Base-by-base conservation (phyloP, 2,888 invertebrate species). In the Branchinecta sandiegonensis region DNA sequence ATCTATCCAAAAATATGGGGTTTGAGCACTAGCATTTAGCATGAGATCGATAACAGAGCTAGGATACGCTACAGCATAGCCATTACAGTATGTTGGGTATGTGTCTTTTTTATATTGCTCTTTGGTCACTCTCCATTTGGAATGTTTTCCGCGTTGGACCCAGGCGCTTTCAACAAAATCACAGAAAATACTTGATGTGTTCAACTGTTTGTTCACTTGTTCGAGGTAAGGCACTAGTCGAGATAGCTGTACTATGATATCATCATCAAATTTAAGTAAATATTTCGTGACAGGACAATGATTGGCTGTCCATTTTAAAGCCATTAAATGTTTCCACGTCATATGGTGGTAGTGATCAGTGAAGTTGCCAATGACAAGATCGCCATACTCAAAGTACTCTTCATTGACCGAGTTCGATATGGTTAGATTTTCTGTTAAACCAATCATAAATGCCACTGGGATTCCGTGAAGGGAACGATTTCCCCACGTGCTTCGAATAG, bases 161-260 rank as follows among this genome's bases (percentile, higher is more conserved):
- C 23, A 9, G 23, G 63, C 63, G 23, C 8, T 17, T 17, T 56
- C 14, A 9, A 56, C 63, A 56, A 23, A 17, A 56, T 56, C 63
- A 56, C 63, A 56, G 14, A 56, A 56, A 17, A 56, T 56, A 56
- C 23, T 56, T 56, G 63, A 23, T 56, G n/a, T 56, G n/a, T 56
- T 23, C 14, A 56, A 8, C 23, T 56, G n/a, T 17, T 56, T 56
- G 14, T 56, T 9, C 23, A 56, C 23, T 17, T n/a, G 23, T 56
- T 56, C 63, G 8, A 56, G n/a, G 10, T 56, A 56, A 56, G 63
- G 23, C n/a, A 56, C 63, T 56, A 56, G 63, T 23, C 23, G n/a
- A n/a, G n/a, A 9, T 56, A 23, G 63, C 63, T 56, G 63, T 8
- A 56, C 63, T 17, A 56, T 17, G 23, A 56, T 11, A 56, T 56